A percentile compares a stretch with the other conserved stretches of the same genome.
phyloP scores from a whole-genome alignment of 2,797 vertebrate species.

The Hippocampus kuda region DNA sequence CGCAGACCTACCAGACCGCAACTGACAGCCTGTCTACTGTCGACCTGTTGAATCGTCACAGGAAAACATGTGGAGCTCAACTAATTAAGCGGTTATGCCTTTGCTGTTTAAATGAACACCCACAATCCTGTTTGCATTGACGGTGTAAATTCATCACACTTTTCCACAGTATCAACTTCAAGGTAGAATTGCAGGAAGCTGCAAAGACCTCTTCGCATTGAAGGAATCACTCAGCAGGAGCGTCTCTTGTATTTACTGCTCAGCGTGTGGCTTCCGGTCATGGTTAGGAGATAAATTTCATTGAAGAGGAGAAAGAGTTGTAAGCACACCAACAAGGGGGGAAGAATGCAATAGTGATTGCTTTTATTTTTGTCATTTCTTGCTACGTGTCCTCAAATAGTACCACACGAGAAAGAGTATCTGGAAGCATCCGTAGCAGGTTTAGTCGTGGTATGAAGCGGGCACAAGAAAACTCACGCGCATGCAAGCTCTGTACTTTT shows the following conservation, averaged over 20 bases:
- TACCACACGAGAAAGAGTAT: not conserved
- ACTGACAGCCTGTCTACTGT: not conserved
- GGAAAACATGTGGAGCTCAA: not conserved
- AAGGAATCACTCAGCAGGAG: not conserved
- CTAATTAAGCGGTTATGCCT: constrained; percentile 1
- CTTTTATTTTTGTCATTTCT: not conserved
- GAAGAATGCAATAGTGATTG: not conserved
- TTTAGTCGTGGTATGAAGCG: not conserved
- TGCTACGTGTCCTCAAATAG: not conserved
- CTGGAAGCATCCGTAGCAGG: not conserved
- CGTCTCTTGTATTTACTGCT: not conserved
- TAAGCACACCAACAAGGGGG: not conserved
- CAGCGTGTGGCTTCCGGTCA: not conserved
- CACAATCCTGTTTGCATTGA: not conserved
- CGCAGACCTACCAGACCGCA: not conserved
- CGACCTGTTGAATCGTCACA: not conserved
- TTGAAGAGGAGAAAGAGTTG: not conserved
- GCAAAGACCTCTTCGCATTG: not conserved
- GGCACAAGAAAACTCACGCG: not conserved
- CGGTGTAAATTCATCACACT: not conserved
- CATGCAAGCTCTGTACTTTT: not conserved
- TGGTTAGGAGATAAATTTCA: not conserved
- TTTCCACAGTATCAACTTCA: not conserved
- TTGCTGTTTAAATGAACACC: not conserved
- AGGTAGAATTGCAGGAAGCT: not conserved